Percentiles rank a stretch among this genome's conserved stretches.
These are phyloP conservation scores for Sipha flava DNA, from an alignment of 1,140 invertebrate species.

Conservation along the genomic window DNA sequence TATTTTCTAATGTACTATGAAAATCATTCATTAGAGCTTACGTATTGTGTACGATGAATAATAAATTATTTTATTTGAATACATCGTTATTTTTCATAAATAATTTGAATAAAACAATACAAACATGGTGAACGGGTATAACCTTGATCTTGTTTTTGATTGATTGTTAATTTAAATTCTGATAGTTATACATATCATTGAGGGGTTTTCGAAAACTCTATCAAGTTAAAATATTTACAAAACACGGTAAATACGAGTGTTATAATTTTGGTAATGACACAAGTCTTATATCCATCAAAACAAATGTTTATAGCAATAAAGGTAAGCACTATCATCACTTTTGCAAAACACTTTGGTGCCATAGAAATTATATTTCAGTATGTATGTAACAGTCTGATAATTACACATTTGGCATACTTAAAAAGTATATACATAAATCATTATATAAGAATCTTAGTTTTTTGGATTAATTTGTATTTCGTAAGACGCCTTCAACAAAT, in stretches of 20 bases:
- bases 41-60: no score
- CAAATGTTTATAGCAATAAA: background rate
- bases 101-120: no score
- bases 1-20: no score
- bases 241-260: background rate
- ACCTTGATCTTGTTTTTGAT: background rate
- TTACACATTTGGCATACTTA: background rate
- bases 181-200: background rate
- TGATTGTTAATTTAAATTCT: background rate
- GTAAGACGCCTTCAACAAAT: no score
- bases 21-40: no score
- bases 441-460: no score
- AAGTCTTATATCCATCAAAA: background rate
- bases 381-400: background rate
- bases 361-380: background rate
- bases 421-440: no score
- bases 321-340: background rate
- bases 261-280: slow-evolving; percentile 2
- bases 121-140: no score
- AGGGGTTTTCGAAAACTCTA: background rate
- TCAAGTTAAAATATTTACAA: background rate
- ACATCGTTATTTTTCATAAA: no score
- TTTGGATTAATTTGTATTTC: no score
- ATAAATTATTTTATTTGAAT: no score
- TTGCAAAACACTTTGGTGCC: background rate